Conservation (phyloP, 2,888 invertebrate genomes). For the Cephus rjabovi region DNA sequence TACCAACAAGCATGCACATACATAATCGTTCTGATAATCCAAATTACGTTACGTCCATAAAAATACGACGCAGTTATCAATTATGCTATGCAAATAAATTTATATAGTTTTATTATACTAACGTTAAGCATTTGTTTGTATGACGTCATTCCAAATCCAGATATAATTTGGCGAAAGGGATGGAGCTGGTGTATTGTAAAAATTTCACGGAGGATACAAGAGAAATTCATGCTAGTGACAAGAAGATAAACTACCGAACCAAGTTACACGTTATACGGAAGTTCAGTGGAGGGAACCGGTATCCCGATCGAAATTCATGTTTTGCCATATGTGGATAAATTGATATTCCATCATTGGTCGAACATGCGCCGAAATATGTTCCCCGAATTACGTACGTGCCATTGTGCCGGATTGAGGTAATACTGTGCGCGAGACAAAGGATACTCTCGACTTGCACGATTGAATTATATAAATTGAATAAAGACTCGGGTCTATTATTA, state of each 20-base stretch:
- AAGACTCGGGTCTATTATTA: neutral
- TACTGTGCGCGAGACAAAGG: neutral
- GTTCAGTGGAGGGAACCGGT: neutral
- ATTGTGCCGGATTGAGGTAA: neutral
- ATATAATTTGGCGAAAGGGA: neutral
- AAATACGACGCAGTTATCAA: neutral
- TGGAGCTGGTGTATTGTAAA: neutral
- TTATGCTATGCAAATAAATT: neutral
- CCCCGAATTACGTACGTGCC: neutral
- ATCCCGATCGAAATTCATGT: neutral
- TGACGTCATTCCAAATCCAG: neutral
- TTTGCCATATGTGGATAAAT: neutral
- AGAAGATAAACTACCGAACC: neutral
- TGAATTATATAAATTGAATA: neutral
- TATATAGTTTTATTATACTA: neutral
- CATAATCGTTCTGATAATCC: neutral
- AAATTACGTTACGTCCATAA: neutral
- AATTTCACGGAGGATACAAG: neutral
- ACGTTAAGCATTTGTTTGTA: neutral
- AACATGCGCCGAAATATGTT: neutral
- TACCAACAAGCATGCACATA: neutral
- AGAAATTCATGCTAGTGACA: neutral
- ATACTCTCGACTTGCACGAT: neutral
- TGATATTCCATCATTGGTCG: neutral
- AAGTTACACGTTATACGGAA: neutral